Percentiles rank a stretch among this genome's conserved stretches.
Conservation (phyloP, 2,888 invertebrate species). For the Adelognathus sp. region DNA sequence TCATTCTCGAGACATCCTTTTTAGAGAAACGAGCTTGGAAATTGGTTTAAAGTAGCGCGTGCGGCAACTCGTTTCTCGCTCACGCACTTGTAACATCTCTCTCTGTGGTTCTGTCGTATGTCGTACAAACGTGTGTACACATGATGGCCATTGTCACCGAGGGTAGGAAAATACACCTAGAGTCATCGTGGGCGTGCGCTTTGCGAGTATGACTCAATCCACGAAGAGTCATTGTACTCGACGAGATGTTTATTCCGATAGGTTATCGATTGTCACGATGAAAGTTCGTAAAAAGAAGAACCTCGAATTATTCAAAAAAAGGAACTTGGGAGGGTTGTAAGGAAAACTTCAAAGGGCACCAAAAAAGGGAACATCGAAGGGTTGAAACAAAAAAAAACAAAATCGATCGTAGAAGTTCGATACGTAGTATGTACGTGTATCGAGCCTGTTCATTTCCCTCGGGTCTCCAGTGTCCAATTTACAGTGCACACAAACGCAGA, state of each 20-base stretch:
- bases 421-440: conserved; percentile 14
- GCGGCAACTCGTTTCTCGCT: conserved; percentile 46
- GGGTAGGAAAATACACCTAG: conserved; percentile 24
- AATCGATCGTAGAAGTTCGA: not conserved
- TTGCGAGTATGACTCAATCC: conserved; percentile 52
- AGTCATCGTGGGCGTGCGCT: conserved; percentile 35
- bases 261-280: not conserved
- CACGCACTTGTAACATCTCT: conserved; percentile 53
- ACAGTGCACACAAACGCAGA: not conserved
- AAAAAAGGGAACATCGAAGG: not conserved
- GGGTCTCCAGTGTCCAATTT: conserved; percentile 36
- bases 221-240: conserved; percentile 17
- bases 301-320: too few relatives aligned
- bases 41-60: conserved; percentile 70
- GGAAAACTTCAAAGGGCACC: not conserved
- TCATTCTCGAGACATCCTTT: conserved; percentile 72
- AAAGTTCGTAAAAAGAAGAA: too few relatives aligned
- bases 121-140: conserved; percentile 32
- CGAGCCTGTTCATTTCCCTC: conserved; percentile 35
- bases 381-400: not conserved
- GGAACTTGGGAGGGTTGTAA: too few relatives aligned
- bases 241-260: conserved; percentile 28
- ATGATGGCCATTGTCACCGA: conserved; percentile 38
- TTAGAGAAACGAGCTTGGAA: conserved; percentile 66
- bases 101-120: conserved; percentile 45